Base-by-base conservation (phyloP, 2,888 invertebrate species). In the Orchesella flavescens region DNA sequence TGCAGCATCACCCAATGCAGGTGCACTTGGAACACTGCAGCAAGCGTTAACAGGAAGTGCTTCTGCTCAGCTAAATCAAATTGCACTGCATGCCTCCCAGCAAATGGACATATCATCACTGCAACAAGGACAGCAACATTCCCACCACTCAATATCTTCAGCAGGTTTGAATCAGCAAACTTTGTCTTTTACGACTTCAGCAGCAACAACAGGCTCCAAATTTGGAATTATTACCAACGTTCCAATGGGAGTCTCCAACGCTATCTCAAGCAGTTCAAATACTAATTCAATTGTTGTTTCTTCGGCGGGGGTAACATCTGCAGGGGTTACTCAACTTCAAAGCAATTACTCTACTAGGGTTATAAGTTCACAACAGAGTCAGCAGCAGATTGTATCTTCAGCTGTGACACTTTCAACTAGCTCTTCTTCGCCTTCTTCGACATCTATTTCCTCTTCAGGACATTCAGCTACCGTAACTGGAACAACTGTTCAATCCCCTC, bases 1-100 rank as follows among this genome's bases (percentile, higher is more conserved):
- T n/a, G 84, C 87, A 23, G 76, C 73, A n/a, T 69, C 83, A 0
- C 78, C 83, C 12, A 86, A 84, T 76, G 77, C 71, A 15, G 74
- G 84, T 12, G 63, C 84, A 12, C 46, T 74, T 49, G 75, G 66
- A 9, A 72, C 65, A 12, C 65, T 79, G 23, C 76, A 74, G 13
- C 76, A 76, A 57, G 71, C 75, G 71, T 61, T 82, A 24, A 55
- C 43, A 13, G 43, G 46, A 23, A 21, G 72, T 21, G 53, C 53
- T 1, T 12, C 66, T 34, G 57, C 57, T 17, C 59, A 59, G 10
- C 21, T 59, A 12, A 21, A 19, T 13, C 80, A 81, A 24, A 65
- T 81, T 74, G 44, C 74, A 5, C 7, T 81, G 0, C 80, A 81
- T 59, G 59, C 55, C 57, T 43, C 80, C 4, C 24, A 34, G 12